These are phyloP conservation scores for Ibidorhyncha struthersii DNA, from an alignment of 2,113 vertebrate genomes.

Conservation along the genomic window DNA sequence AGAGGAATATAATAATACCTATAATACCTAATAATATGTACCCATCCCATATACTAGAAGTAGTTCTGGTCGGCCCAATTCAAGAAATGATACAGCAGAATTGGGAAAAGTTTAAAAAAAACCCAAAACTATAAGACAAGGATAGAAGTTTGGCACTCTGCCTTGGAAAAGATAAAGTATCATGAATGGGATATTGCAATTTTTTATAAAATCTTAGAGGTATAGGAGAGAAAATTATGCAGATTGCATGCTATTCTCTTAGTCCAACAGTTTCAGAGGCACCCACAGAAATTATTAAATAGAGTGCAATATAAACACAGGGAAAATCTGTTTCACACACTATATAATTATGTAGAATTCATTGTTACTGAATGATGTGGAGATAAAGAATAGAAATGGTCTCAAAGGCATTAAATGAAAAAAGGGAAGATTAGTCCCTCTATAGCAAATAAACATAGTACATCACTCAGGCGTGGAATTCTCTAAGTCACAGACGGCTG, in stretches of 20 bases:
- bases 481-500: not conserved
- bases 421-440: not conserved
- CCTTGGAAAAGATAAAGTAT: not conserved
- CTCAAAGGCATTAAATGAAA: not conserved
- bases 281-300: slow-evolving; percentile 20
- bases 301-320: slow-evolving; percentile 2
- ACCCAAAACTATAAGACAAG: not conserved
- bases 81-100: not conserved
- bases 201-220: not conserved
- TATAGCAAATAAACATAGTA: not conserved
- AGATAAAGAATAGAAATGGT: not conserved
- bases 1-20: not conserved
- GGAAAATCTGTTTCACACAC: not conserved
- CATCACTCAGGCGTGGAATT: not conserved
- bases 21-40: not conserved
- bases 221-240: slow-evolving; percentile 5
- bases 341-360: slow-evolving; percentile 7
- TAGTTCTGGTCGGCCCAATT: not conserved
- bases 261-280: slow-evolving; percentile 11
- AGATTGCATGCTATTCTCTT: not conserved
- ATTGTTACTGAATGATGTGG: not conserved
- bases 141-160: not conserved
- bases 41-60: not conserved
- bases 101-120: not conserved
- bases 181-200: not conserved